These are phyloP conservation scores for Salminus brasiliensis DNA, from an alignment of 2,113 vertebrate species.

Conservation along the genomic window DNA sequence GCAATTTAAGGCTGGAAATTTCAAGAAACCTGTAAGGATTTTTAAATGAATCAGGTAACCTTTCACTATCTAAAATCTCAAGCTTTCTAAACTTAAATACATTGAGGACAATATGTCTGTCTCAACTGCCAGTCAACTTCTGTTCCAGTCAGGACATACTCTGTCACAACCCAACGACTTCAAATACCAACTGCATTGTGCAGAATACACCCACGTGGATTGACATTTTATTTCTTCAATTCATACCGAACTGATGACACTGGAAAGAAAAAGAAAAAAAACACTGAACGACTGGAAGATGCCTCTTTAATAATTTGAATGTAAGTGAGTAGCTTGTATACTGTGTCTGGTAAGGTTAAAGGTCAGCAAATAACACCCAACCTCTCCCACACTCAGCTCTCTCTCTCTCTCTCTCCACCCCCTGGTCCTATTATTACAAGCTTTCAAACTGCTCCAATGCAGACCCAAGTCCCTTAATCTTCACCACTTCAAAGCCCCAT, in stretches of 20 bases:
- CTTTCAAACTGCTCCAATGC: slow-evolving; percentile 53
- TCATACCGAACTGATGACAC: background rate
- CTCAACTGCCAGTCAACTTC: background rate
- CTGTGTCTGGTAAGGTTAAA: slow-evolving; percentile 39
- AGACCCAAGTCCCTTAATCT: slow-evolving; percentile 58
- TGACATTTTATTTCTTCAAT: background rate
- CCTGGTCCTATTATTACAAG: slow-evolving; percentile 48
- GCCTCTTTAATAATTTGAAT: slow-evolving; percentile 14
- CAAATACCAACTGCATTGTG: background rate
- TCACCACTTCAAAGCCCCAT: slow-evolving; percentile 63
- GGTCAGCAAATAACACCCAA: slow-evolving; percentile 27
- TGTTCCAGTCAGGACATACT: background rate
- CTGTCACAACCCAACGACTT: background rate
- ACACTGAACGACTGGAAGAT: background rate
- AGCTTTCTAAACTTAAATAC: background rate
- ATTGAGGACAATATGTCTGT: background rate
- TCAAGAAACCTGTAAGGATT: background rate
- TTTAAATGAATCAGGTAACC: background rate
- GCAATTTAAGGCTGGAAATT: too few species aligned
- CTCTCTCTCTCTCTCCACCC: background rate
- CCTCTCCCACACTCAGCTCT: slow-evolving; percentile 31
- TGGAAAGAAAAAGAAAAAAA: background rate
- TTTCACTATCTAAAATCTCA: background rate
- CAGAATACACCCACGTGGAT: background rate
- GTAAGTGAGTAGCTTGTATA: background rate